These are phyloP conservation scores for Drosophila paucipuncta DNA, from an alignment of 2,888 invertebrate species.

Conservation along the genomic window DNA sequence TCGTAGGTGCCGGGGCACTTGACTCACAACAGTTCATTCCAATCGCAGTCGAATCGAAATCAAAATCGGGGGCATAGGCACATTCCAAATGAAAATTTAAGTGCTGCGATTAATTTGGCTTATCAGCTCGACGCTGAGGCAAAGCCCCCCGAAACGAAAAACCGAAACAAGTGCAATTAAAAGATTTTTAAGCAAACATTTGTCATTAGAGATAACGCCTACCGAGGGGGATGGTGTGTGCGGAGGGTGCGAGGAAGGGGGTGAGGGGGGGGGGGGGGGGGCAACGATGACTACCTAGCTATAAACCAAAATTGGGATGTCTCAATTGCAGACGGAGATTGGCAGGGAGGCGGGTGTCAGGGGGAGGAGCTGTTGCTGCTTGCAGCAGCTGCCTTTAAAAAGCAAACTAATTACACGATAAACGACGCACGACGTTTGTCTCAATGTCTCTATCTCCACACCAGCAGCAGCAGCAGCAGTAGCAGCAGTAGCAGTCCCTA, in stretches of 20 bases:
- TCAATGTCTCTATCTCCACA: conserved; percentile 26
- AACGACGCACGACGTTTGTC: conserved; percentile 51
- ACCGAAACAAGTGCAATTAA: conserved; percentile 78
- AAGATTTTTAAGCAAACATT: conserved; percentile 80
- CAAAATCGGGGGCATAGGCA: conserved; percentile 39
- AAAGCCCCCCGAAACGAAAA: conserved; percentile 32
- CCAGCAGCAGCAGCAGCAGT: neutral
- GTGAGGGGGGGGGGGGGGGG: neutral
- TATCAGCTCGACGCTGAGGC: conserved; percentile 58
- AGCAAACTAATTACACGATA: conserved; percentile 79
- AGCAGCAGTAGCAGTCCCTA: conserved; percentile 7
- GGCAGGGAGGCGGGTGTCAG: neutral
- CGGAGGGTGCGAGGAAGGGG: neutral
- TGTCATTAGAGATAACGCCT: conserved; percentile 77
- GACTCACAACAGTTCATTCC: conserved; percentile 15
- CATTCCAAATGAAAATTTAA: conserved; percentile 79
- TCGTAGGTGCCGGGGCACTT: conserved; percentile 7
- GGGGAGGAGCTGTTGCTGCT: conserved; percentile 7
- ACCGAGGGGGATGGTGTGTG: neutral
- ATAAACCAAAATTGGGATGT: conserved; percentile 73
- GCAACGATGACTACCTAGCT: conserved; percentile 49
- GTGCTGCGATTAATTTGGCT: conserved; percentile 82
- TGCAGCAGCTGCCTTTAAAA: conserved; percentile 40
- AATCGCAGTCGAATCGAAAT: conserved; percentile 23
- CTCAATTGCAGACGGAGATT: conserved; percentile 50